Base-by-base conservation (phyloP, 2,888 invertebrate genomes). In the Hydroisotoma schaefferi region DNA sequence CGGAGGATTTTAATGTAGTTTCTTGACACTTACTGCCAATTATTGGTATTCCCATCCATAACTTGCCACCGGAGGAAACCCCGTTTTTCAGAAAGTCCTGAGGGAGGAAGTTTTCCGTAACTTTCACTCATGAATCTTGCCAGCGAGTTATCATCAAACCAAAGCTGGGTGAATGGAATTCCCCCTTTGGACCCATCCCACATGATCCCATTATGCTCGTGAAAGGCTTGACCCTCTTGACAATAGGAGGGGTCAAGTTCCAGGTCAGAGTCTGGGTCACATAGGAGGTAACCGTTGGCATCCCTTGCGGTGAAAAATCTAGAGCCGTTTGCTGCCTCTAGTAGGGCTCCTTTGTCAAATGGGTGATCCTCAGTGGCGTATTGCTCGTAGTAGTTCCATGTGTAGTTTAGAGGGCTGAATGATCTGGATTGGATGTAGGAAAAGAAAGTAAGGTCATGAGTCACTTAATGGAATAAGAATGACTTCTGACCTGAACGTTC, bases 131-230 rank as follows among this genome's bases (percentile, higher is more conserved):
- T 64, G 33, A 51, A 55, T 4, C 58, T 23, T 2, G 64, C 64
- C 3, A 64, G 37, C 57, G 55, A 64, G 44, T 64, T 64, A 47
- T 64, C 64, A 55, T 64, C 64, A 1, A 61, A 28, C 64, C 64
- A 64, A 48, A 64, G 61, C 33, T 61, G 57, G 12, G 61, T 64
- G 29, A 64, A 64, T 1, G 64, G 61, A 29, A 33, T 43, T 10
- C 64, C 64, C 8, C 53, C 25, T 0, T 2, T 15, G 1, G 5
- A 22, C 1, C 61, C 61, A n/a, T 47, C 23, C 2, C 47, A 40
- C 22, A 58, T 58, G 15, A 23, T 33, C 1, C 55, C 64, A 47
- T 26, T 48, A 20, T 64, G 64, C 27, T 64, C 64, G 29, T 64
- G 64, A 49, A 64, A 64, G 1, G 61, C 61, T 23, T 27, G 53